These are phyloP conservation scores for Ectropis crepuscularia DNA, from an alignment of 2,888 invertebrate species.

Conservation along the genomic window DNA sequence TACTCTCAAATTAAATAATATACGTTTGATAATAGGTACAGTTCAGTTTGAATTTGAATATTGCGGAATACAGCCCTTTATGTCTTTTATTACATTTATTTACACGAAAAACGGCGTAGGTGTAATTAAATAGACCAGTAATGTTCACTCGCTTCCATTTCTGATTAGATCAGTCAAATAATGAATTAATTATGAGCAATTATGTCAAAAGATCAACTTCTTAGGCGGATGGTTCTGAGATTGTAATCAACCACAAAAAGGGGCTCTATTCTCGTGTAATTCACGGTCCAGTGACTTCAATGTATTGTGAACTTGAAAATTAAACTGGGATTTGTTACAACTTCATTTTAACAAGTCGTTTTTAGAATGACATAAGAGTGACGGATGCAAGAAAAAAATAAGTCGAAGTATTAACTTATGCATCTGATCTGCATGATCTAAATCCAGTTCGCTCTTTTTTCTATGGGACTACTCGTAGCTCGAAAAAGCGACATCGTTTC, in stretches of 20 bases:
- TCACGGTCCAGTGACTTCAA: slow-evolving; percentile 5
- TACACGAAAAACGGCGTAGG: slow-evolving; percentile 30
- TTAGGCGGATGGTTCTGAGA: slow-evolving; percentile 4
- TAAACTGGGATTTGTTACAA: not conserved
- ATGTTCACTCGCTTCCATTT: slow-evolving; percentile 25
- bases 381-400: too few relatives aligned
- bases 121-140: slow-evolving; percentile 21
- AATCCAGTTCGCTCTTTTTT: too few relatives aligned
- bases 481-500: too few relatives aligned
- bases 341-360: not conserved
- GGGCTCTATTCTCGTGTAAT: slow-evolving; percentile 6
- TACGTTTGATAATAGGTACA: too few relatives aligned
- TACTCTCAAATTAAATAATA: too few relatives aligned
- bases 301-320: not conserved
- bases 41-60: too few relatives aligned
- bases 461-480: too few relatives aligned
- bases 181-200: slow-evolving; percentile 14
- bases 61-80: slow-evolving; percentile 11
- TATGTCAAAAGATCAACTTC: slow-evolving; percentile 22
- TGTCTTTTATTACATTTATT: slow-evolving; percentile 41
- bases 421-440: too few relatives aligned
- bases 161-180: slow-evolving; percentile 12
- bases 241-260: slow-evolving; percentile 1
- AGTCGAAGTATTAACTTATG: too few relatives aligned
- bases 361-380: too few relatives aligned